A percentile compares a stretch with the other conserved stretches of the same genome.
Conservation (phyloP, 2,113 vertebrate species). For the Spilogale gracilis region DNA sequence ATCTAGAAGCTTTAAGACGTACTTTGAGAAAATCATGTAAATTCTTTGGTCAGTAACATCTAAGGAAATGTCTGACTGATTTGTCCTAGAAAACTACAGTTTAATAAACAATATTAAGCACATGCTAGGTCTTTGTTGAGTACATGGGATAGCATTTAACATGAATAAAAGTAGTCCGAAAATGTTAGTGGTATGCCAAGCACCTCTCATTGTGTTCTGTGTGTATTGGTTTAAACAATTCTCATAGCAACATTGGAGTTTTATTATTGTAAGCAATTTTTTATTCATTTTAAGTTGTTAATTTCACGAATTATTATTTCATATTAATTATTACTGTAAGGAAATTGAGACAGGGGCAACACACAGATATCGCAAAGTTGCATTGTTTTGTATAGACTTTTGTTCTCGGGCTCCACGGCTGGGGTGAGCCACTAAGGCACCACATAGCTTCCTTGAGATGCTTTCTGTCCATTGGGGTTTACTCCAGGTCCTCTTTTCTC, state of each 20-base stretch:
- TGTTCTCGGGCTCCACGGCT: not conserved
- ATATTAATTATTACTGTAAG: not conserved
- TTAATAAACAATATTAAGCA: not conserved
- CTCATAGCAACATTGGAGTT: rapidly evolving
- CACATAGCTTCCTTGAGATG: rapidly evolving
- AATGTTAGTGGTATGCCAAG: not conserved
- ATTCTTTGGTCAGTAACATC: not conserved
- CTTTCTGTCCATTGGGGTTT: not conserved
- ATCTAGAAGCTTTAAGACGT: not conserved
- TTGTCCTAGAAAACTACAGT: not conserved
- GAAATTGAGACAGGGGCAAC: not conserved
- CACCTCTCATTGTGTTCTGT: rapidly evolving
- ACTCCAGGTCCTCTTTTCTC: not conserved
- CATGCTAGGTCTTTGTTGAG: not conserved
- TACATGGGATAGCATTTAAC: not conserved
- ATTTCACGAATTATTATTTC: not conserved
- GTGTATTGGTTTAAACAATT: not conserved
- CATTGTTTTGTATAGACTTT: not conserved
- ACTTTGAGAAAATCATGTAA: not conserved
- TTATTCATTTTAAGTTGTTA: not conserved
- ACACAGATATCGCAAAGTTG: not conserved
- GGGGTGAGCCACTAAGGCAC: rapidly evolving
- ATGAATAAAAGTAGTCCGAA: not conserved
- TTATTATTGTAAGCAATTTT: not conserved
- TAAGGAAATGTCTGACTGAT: not conserved